Evolutionary conservation across 2,888 invertebrate genomes (phyloP).

Genomic region (Coremacera marginata): DNA sequence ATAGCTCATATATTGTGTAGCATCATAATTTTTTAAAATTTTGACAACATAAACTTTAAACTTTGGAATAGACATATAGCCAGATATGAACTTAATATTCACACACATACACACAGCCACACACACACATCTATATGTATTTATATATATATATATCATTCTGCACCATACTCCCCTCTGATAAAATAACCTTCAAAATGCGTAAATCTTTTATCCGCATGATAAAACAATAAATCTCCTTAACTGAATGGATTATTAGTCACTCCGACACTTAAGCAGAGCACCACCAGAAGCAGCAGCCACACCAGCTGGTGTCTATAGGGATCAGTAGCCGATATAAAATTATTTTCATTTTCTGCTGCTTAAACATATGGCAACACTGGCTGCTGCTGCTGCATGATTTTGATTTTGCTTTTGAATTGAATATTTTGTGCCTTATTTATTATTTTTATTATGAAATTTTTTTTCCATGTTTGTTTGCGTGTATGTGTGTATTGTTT

Average conservation of each 20-base stretch:
- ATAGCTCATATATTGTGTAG: too few species aligned
- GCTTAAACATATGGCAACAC: too few species aligned
- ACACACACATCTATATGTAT: not conserved
- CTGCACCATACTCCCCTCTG: too few species aligned
- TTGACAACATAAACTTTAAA: not conserved
- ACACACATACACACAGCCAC: not conserved
- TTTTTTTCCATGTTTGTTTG: too few species aligned
- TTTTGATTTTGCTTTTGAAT: conserved; percentile 8
- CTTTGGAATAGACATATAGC: too few species aligned
- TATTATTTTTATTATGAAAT: conserved; percentile 3
- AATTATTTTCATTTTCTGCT: too few species aligned
- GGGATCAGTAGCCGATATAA: too few species aligned
- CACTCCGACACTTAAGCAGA: not conserved
- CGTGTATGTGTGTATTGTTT: too few species aligned
- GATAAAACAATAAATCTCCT: conserved; percentile 60
- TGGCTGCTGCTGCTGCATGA: not conserved
- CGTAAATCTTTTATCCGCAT: conserved; percentile 62
- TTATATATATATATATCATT: too few species aligned
- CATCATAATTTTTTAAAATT: not conserved
- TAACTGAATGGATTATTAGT: conserved; percentile 45
- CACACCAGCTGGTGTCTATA: too few species aligned
- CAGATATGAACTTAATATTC: too few species aligned
- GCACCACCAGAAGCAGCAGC: too few species aligned
- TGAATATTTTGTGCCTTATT: conserved; percentile 1
- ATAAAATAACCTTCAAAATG: conserved; percentile 40